Percentiles rank a stretch among this genome's conserved stretches.
phyloP scores from a whole-genome alignment of 2,888 invertebrate genomes.

The Chloroclysta siterata region DNA sequence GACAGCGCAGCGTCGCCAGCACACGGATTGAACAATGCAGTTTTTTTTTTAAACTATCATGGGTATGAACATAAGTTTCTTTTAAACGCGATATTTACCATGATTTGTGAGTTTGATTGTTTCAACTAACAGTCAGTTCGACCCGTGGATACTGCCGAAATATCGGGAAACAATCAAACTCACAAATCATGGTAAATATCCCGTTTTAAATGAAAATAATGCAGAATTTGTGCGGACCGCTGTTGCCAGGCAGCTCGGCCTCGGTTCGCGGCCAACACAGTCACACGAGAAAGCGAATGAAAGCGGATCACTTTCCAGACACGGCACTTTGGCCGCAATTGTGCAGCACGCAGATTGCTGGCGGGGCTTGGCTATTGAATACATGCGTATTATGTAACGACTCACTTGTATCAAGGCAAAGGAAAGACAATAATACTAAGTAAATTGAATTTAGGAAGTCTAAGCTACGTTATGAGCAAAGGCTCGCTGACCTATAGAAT shows the following conservation, averaged over 20 bases:
- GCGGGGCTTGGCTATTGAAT: neutral
- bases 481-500: neutral
- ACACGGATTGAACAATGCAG: slow-evolving; percentile 27
- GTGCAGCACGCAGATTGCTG: slow-evolving; percentile 7
- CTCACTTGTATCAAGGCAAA: neutral
- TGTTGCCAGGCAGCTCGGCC: slow-evolving; percentile 33
- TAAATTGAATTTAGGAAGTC: too few relatives aligned
- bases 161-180: too few relatives aligned
- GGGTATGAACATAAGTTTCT: too few relatives aligned
- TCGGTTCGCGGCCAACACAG: slow-evolving; percentile 49
- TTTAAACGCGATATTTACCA: too few relatives aligned
- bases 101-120: too few relatives aligned
- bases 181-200: too few relatives aligned
- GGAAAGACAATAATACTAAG: too few relatives aligned
- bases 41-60: too few relatives aligned
- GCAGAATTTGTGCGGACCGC: slow-evolving; percentile 16
- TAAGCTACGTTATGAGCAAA: too few relatives aligned
- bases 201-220: neutral
- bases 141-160: too few relatives aligned
- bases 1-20: slow-evolving; percentile 7
- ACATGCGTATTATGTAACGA: neutral
- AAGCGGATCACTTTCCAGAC: slow-evolving; percentile 71
- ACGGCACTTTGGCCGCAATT: slow-evolving; percentile 37
- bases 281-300: slow-evolving; percentile 71
- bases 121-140: too few relatives aligned